These are phyloP conservation scores for Hippocampus zosterae DNA, from an alignment of 2,113 vertebrate species.

Conservation along the genomic window DNA sequence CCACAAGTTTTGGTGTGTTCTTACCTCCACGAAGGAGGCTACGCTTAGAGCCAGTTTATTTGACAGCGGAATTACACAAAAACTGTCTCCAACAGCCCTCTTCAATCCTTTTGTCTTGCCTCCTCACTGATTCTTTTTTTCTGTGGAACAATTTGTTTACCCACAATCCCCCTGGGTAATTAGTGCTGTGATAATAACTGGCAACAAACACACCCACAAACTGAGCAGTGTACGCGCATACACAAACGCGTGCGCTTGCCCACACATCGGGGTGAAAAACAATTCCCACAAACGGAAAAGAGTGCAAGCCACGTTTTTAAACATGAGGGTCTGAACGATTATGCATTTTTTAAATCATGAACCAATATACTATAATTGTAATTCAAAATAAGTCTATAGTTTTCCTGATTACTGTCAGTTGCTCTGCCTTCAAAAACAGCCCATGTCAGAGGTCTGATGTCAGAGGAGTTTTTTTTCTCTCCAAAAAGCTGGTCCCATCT, in stretches of 20 bases:
- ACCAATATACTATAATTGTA: too few species aligned
- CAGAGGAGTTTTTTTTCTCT: neutral
- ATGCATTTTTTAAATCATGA: too few species aligned
- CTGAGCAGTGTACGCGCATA: conserved; percentile 28
- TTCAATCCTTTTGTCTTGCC: conserved; percentile 28
- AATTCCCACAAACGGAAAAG: conserved; percentile 26
- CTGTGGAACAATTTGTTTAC: conserved; percentile 65
- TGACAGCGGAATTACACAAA: neutral
- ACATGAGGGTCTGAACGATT: neutral
- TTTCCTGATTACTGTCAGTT: too few species aligned
- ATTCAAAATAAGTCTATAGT: too few species aligned
- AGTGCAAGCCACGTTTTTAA: neutral
- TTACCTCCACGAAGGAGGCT: neutral
- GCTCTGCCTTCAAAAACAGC: too few species aligned
- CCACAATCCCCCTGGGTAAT: conserved; percentile 64
- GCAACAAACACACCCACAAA: conserved; percentile 62
- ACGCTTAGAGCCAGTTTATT: neutral
- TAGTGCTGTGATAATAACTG: conserved; percentile 64
- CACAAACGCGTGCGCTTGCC: neutral
- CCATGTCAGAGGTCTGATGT: too few species aligned
- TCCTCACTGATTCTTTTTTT: conserved; percentile 41
- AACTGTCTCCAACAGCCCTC: conserved; percentile 10
- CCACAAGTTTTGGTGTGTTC: neutral
- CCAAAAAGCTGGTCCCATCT: neutral
- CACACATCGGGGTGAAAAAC: conserved; percentile 23